These are phyloP conservation scores for Diploscapter pachys DNA, from an alignment of 1,140 invertebrate species.

Conservation along the genomic window DNA sequence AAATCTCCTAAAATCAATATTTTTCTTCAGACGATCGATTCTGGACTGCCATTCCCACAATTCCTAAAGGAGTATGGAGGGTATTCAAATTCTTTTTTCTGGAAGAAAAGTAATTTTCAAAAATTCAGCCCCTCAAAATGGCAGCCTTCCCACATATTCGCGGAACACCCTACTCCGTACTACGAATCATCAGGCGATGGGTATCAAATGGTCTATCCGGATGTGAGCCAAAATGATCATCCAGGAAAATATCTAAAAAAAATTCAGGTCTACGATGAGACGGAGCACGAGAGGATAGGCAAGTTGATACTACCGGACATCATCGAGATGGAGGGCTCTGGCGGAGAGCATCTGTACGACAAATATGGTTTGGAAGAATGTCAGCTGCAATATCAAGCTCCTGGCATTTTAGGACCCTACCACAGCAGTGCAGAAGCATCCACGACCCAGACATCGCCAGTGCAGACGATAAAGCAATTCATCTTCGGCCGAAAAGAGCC, in stretches of 20 bases:
- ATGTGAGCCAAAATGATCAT: neutral
- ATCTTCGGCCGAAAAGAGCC: conserved; percentile 2
- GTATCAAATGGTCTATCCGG: conserved; percentile 25
- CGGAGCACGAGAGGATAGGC: conserved; percentile 18
- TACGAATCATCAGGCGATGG: conserved; percentile 30
- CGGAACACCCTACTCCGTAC: neutral
- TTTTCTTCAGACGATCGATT: too few species aligned
- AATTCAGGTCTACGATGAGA: conserved; percentile 23
- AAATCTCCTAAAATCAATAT: too few species aligned
- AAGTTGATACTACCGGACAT: conserved; percentile 29
- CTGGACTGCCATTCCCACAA: neutral
- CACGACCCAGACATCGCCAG: neutral
- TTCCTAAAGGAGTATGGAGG: conserved; percentile 5
- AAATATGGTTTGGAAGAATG: conserved; percentile 17
- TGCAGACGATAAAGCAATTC: conserved; percentile 5
- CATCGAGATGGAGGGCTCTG: conserved; percentile 28
- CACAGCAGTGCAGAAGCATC: neutral
- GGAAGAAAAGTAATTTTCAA: conserved; percentile 7
- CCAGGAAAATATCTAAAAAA: neutral
- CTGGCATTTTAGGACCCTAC: neutral
- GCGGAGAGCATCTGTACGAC: conserved; percentile 22
- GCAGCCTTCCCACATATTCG: neutral
- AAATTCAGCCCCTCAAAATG: neutral
- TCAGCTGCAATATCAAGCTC: neutral
- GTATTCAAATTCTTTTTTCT: neutral